Evolutionary conservation across 2,888 invertebrate genomes (phyloP).

Genomic region (Microctonus aethiopoides): DNA sequence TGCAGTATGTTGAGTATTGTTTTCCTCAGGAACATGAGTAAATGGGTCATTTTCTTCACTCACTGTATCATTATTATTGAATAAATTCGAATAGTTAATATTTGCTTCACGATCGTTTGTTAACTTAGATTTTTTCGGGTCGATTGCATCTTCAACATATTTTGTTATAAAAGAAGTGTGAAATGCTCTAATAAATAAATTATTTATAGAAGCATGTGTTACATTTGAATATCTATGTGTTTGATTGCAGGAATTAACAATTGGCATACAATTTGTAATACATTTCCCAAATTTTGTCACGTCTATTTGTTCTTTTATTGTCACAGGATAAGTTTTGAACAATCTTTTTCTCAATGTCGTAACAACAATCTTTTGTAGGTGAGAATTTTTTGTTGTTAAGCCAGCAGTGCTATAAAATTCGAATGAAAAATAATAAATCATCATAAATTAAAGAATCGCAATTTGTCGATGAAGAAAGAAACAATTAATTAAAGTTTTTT

Average conservation of each 20-base stretch:
- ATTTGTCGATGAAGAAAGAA: background rate
- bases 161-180: conserved; percentile 12
- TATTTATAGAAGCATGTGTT: background rate
- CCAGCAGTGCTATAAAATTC: conserved; percentile 17
- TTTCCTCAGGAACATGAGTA: background rate
- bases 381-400: background rate
- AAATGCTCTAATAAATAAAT: conserved; percentile 19
- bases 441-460: background rate
- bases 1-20: no score
- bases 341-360: background rate
- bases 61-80: background rate
- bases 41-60: background rate
- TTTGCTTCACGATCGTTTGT: background rate
- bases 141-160: conserved; percentile 16
- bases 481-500: background rate
- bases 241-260: background rate
- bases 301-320: background rate
- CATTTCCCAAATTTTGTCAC: background rate
- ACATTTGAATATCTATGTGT: background rate
- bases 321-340: background rate
- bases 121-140: background rate
- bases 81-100: background rate
- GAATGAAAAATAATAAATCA: background rate
- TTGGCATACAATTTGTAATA: background rate
- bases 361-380: conserved; percentile 6